A percentile compares a stretch with the other conserved stretches of the same genome.
phyloP scores from a whole-genome alignment of 2,113 vertebrate species.

The Oceanodroma tethys region DNA sequence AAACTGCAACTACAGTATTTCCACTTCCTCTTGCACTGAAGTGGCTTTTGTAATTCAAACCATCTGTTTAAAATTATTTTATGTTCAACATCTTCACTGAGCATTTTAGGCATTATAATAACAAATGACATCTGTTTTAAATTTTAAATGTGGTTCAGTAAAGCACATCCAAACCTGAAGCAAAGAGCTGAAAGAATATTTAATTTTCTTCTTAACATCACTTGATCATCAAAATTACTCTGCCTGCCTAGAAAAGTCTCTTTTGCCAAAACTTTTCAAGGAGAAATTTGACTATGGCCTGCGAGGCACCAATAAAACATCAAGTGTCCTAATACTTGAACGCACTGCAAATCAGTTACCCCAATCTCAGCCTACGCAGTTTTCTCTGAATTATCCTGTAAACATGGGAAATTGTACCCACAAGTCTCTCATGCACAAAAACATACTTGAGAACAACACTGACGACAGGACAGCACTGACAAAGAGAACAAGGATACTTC shows the following conservation, averaged over 20 bases:
- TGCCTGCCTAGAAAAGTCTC: neutral
- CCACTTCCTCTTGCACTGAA: neutral
- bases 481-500: neutral
- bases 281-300: neutral
- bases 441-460: neutral
- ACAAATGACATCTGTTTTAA: constrained; percentile 33
- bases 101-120: constrained; percentile 11
- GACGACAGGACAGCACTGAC: neutral
- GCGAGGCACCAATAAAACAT: neutral
- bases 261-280: neutral
- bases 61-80: constrained; percentile 13
- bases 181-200: neutral
- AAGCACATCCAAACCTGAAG: constrained; percentile 8
- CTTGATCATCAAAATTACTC: neutral
- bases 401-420: neutral
- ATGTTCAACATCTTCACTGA: neutral
- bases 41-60: neutral
- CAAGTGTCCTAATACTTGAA: neutral
- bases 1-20: neutral
- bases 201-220: neutral
- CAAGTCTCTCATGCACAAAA: neutral
- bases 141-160: constrained; percentile 29
- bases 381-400: neutral
- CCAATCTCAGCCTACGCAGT: neutral
- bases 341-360: neutral